A percentile compares a stretch with the other conserved stretches of the same genome.
These are phyloP conservation scores for Bombus consobrinus DNA, from an alignment of 1,140 invertebrate genomes.

Conservation along the genomic window DNA sequence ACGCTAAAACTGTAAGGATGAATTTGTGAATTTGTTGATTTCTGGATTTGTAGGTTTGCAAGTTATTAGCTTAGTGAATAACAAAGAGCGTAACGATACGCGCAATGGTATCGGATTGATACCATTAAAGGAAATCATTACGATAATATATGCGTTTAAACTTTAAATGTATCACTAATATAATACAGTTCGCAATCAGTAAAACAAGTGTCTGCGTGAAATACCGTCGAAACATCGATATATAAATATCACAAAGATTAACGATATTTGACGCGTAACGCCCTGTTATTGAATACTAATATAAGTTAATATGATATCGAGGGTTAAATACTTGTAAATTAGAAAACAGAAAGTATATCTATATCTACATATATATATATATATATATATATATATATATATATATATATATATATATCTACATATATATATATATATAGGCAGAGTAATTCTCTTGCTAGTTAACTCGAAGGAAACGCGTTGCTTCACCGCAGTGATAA, in stretches of 20 bases:
- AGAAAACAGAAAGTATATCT: conserved; percentile 80
- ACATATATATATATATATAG: conserved; percentile 58
- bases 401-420: neutral
- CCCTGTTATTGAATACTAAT: conserved; percentile 69
- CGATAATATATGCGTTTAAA: neutral
- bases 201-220: conserved; percentile 26
- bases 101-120: neutral
- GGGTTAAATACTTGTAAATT: conserved; percentile 77
- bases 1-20: conserved; percentile 10
- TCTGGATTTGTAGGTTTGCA: neutral
- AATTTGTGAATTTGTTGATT: neutral
- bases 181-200: neutral
- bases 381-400: conserved; percentile 64
- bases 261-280: conserved; percentile 61
- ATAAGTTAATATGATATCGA: conserved; percentile 71
- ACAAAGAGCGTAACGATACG: neutral
- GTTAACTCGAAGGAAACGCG: neutral
- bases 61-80: neutral
- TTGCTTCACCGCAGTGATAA: neutral
- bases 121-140: too few relatives aligned
- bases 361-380: conserved; percentile 68
- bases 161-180: neutral
- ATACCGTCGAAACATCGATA: conserved; percentile 26
- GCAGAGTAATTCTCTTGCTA: conserved; percentile 17
- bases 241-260: conserved; percentile 34